phyloP scores from a whole-genome alignment of 2,113 vertebrate species.

The Colaptes auratus region DNA sequence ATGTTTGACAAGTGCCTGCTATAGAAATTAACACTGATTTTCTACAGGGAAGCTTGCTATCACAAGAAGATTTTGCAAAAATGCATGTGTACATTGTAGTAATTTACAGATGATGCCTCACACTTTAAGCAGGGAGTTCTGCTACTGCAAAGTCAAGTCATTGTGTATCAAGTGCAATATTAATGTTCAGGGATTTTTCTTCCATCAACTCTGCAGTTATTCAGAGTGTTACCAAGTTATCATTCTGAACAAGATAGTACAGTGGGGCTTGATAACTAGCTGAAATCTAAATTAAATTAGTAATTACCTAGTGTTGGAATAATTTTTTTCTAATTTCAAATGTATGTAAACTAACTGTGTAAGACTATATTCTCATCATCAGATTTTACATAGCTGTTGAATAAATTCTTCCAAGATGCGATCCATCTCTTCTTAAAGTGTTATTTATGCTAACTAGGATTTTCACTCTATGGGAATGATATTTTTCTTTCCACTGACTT shows the following conservation, averaged over 20 bases:
- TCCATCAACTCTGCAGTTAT: not conserved
- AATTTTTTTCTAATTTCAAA: not conserved
- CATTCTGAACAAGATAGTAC: not conserved
- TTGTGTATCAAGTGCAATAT: not conserved
- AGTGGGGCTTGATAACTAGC: not conserved
- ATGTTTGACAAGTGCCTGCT: not conserved
- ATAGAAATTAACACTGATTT: not conserved
- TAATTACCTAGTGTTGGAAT: not conserved
- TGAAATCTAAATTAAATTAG: not conserved
- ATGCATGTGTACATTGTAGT: not conserved
- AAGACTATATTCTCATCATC: not conserved
- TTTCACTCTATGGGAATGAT: not conserved
- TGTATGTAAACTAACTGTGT: not conserved
- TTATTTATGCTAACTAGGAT: not conserved
- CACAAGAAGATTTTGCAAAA: not conserved
- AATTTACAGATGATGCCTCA: not conserved
- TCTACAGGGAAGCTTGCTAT: not conserved
- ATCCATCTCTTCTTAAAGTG: not conserved
- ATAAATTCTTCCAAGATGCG: not conserved
- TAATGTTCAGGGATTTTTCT: not conserved
- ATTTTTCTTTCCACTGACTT: not conserved
- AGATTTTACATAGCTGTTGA: not conserved
- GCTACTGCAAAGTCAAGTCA: not conserved
- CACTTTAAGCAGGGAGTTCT: not conserved
- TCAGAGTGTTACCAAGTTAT: not conserved